Conservation (phyloP, 2,888 invertebrate genomes). For the Folsomia manolachei region DNA sequence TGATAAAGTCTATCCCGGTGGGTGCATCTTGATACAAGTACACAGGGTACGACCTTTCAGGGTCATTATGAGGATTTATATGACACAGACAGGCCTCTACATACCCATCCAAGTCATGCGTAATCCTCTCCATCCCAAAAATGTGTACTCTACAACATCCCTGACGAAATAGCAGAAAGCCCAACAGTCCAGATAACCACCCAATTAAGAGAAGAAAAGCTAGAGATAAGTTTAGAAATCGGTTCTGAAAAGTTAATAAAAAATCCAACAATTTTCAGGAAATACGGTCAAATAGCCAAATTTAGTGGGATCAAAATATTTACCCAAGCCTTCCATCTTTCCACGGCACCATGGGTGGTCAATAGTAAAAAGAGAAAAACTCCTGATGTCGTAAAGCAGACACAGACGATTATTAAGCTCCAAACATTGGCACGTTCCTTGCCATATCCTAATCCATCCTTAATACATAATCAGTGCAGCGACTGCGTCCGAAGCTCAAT, state of each 20-base stretch:
- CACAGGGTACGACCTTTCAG: background rate
- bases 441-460: constrained; percentile 19
- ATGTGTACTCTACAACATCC: constrained; percentile 11
- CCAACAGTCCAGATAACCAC: constrained; percentile 7
- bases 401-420: background rate
- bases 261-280: too few species aligned
- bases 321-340: constrained; percentile 9
- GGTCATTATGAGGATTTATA: background rate
- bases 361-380: background rate
- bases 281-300: too few species aligned
- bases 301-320: too few species aligned
- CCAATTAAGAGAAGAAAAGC: background rate
- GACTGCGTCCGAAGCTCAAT: too few species aligned
- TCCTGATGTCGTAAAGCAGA: background rate
- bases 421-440: constrained; percentile 9
- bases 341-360: background rate
- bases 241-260: constrained; percentile 4
- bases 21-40: background rate
- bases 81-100: constrained; percentile 2
- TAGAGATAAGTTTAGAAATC: background rate
- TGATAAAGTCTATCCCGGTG: background rate
- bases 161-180: constrained; percentile 12
- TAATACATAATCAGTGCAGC: too few species aligned
- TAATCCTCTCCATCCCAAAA: background rate
- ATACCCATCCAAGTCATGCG: background rate